Conservation (phyloP, 2,888 invertebrate genomes). For the Carterocephalus palaemon region DNA sequence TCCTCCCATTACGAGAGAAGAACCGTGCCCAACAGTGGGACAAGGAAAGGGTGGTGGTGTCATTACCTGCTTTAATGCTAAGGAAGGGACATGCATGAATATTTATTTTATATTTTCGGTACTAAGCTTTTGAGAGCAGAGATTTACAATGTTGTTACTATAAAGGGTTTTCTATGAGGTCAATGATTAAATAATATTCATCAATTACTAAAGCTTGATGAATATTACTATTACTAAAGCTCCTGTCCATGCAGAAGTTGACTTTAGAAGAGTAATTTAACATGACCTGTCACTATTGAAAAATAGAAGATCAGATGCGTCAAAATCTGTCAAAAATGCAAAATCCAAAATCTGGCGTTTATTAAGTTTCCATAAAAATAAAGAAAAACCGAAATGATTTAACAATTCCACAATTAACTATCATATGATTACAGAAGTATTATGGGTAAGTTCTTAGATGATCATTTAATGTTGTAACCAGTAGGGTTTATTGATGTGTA, state of each 20-base stretch:
- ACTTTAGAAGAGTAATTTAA: conserved; percentile 22
- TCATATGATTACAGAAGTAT: conserved; percentile 33
- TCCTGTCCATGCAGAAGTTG: conserved; percentile 22
- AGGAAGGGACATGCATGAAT: too few species aligned
- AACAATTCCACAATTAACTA: neutral
- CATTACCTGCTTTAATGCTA: too few species aligned
- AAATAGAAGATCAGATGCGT: conserved; percentile 53
- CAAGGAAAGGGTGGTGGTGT: too few species aligned
- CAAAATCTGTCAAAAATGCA: conserved; percentile 41
- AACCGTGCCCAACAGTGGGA: too few species aligned
- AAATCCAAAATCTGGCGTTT: conserved; percentile 36
- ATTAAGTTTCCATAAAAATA: conserved; percentile 14
- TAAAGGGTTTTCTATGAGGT: too few species aligned
- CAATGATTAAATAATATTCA: too few species aligned
- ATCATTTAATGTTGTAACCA: too few species aligned
- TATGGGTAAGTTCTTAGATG: conserved; percentile 56
- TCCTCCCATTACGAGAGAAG: too few species aligned
- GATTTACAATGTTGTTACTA: too few species aligned
- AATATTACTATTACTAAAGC: neutral
- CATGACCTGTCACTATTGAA: conserved; percentile 52
- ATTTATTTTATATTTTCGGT: conserved; percentile 5
- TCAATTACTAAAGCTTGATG: too few species aligned
- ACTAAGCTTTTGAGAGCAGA: too few species aligned
- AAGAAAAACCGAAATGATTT: conserved; percentile 8
- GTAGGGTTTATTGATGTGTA: too few species aligned